Base-by-base conservation (phyloP, 2,888 invertebrate species). In the Limnephilus rhombicus region DNA sequence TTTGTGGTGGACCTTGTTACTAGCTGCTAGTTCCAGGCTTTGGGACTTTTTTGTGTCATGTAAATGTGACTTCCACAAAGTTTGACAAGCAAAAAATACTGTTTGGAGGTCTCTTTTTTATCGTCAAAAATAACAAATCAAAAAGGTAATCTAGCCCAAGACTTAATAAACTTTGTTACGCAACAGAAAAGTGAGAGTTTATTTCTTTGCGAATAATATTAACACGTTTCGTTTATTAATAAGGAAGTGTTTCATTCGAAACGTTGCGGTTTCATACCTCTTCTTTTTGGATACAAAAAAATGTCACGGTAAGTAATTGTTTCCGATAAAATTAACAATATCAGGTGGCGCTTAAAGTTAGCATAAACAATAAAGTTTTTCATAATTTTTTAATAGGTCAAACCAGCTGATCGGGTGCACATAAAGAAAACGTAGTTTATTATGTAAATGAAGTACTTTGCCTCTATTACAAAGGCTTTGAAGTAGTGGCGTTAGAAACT, bases 241-340 rank as follows among this genome's bases (percentile, higher is more conserved):
- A 82, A 90, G 90, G 85, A 85, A 90, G 85, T 80, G 13, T 90
- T 29, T 91, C 82, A 81, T 91, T 86, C 80, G 81, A 91, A 68
- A 88, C 80, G 68, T 80, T 80, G 80, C 88, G 80, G 88, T 88
- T 88, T 88, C 34, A 88, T 80, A 41, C 34, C 11, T 45, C 88
- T 88, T 88, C 80, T 80, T 88, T 88, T 37, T 41, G 68, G 29
- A 34, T 18, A 31, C 4, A 41, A 68, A 88, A 88, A 68, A 45
- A 18, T 37, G 18, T 24, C 80, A 49, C 31, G 53, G 53, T 29
- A 53, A 31, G 34, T 68, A 31, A 88, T 88, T 88, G 34, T 88
- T 88, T 31, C 34, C 83, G 37, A 83, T 37, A 83, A 68, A 68
- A 68, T 68, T 18, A 68, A 68, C 53, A 18, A 68, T 18, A 5